These are phyloP conservation scores for Rotaria socialis DNA, from an alignment of 2,888 invertebrate species.

Conservation along the genomic window DNA sequence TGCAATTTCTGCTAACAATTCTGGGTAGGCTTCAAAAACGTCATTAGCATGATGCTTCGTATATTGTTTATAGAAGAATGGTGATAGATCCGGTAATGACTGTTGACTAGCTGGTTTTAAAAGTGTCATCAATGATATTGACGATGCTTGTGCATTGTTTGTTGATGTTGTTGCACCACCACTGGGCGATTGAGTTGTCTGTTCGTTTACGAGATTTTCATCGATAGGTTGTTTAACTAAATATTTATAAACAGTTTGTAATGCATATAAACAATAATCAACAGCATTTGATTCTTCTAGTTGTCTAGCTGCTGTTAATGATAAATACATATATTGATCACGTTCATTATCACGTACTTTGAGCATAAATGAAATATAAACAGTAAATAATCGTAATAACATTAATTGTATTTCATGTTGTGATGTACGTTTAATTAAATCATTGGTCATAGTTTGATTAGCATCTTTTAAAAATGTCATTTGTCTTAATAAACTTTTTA, in stretches of 20 bases:
- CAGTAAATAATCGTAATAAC: constrained; percentile 38
- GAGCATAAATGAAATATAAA: constrained; percentile 28
- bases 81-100: constrained; percentile 80
- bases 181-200: background rate
- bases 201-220: background rate
- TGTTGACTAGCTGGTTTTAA: constrained; percentile 61
- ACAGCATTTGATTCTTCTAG: background rate
- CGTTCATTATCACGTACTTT: constrained; percentile 25
- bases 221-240: constrained; percentile 11
- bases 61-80: constrained; percentile 79
- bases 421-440: background rate
- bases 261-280: constrained; percentile 19
- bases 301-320: background rate
- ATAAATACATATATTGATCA: constrained; percentile 17
- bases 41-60: constrained; percentile 84
- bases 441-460: background rate
- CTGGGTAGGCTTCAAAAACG: constrained; percentile 86
- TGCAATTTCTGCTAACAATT: constrained; percentile 89
- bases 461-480: constrained; percentile 27
- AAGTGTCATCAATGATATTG: background rate
- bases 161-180: background rate
- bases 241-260: constrained; percentile 33
- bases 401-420: constrained; percentile 38
- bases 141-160: background rate
- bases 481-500: constrained; percentile 36